Percentiles rank a stretch among this genome's conserved stretches.
phyloP scores from a whole-genome alignment of 64 coral and sea anemone genomes.

The Actinia tenebrosa region DNA sequence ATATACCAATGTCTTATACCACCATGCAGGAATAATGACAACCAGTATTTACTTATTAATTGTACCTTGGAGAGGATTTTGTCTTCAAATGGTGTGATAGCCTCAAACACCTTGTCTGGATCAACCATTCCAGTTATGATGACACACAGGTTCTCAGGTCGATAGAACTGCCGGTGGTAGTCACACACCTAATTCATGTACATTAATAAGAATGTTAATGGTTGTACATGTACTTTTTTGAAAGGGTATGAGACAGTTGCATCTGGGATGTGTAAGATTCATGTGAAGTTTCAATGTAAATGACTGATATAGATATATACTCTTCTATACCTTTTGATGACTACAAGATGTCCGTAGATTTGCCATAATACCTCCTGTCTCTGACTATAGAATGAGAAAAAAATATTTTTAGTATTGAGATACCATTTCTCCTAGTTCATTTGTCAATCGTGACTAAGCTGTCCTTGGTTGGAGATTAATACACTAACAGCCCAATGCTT shows the following conservation, averaged over 20 bases:
- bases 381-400: conserved; percentile 50
- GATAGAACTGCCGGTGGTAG: conserved; percentile 92
- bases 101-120: conserved; percentile 88
- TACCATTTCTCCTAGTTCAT: too few relatives aligned
- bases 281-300: too few relatives aligned
- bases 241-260: background rate
- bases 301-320: background rate
- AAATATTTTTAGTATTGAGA: too few relatives aligned
- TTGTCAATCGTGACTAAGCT: too few relatives aligned
- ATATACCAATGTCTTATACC: background rate
- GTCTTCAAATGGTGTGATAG: conserved; percentile 80
- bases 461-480: too few relatives aligned
- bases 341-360: conserved; percentile 87
- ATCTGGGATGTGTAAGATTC: background rate
- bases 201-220: background rate
- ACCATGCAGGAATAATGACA: too few relatives aligned
- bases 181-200: conserved; percentile 59
- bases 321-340: conserved; percentile 74
- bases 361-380: conserved; percentile 98
- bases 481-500: too few relatives aligned
- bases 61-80: conserved; percentile 84
- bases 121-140: conserved; percentile 97
- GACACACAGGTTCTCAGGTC: conserved; percentile 90
- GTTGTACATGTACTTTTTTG: background rate
- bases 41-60: too few relatives aligned